These are phyloP conservation scores for Ophioninae sp. DNA, from an alignment of 2,888 invertebrate species.

Conservation along the genomic window DNA sequence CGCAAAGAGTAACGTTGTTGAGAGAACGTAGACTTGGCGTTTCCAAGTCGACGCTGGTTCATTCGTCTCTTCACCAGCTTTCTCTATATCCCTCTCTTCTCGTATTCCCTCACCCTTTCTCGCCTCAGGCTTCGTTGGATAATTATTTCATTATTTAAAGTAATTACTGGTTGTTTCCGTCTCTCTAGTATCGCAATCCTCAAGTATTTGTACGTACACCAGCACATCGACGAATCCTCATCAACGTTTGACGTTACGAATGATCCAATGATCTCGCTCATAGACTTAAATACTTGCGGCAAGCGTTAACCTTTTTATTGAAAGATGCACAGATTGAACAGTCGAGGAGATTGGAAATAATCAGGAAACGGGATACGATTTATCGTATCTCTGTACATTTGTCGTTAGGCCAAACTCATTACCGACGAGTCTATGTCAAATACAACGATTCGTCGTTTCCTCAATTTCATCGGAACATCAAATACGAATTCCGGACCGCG, in stretches of 20 bases:
- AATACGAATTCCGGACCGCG: background rate
- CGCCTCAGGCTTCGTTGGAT: constrained; percentile 52
- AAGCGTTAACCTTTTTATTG: constrained; percentile 27
- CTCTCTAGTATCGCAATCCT: constrained; percentile 28
- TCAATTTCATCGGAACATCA: background rate
- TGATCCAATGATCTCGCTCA: constrained; percentile 22
- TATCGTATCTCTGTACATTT: background rate
- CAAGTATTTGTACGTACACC: constrained; percentile 12
- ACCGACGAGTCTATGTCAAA: background rate
- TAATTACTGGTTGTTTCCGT: constrained; percentile 61
- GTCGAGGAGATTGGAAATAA: constrained; percentile 1
- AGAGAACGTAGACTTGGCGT: constrained; percentile 39
- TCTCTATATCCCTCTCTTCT: constrained; percentile 21
- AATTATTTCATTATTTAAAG: constrained; percentile 67
- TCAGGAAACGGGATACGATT: background rate
- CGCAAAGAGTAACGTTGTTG: constrained; percentile 53
- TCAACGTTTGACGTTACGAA: background rate
- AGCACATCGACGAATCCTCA: background rate
- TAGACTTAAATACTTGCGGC: constrained; percentile 11
- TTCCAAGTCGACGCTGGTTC: constrained; percentile 23
- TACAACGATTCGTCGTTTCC: background rate
- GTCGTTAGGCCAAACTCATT: background rate
- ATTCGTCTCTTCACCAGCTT: constrained; percentile 27
- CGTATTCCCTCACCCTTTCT: constrained; percentile 27
- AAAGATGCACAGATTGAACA: background rate